A percentile compares a stretch with the other conserved stretches of the same genome.
Evolutionary conservation across 2,113 vertebrate species (phyloP).

Genomic region (Oreocharis arfaki): DNA sequence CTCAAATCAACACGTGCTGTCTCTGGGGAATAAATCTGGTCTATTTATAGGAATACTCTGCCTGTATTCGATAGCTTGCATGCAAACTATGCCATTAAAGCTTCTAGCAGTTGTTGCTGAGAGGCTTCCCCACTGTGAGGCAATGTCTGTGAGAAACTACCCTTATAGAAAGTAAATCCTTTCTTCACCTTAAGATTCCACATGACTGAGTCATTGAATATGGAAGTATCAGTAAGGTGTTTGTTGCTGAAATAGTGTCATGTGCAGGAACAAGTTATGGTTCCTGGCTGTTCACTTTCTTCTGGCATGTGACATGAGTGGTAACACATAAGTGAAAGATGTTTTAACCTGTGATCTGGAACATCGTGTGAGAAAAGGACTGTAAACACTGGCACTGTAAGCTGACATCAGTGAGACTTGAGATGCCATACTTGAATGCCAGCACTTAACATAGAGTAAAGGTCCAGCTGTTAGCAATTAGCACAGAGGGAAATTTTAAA

Average conservation of each 20-base stretch:
- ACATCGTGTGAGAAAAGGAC: not conserved
- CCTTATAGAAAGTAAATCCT: not conserved
- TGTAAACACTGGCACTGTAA: not conserved
- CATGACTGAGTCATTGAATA: not conserved
- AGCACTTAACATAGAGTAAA: not conserved
- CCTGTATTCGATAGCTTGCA: not conserved
- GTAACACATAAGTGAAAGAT: not conserved
- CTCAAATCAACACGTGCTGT: not conserved
- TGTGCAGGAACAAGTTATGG: not conserved
- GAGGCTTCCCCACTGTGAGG: not conserved
- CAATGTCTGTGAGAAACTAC: not conserved
- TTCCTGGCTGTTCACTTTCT: not conserved
- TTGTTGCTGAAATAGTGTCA: not conserved
- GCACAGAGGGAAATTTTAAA: not conserved
- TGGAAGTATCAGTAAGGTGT: not conserved
- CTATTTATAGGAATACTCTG: slow-evolving; percentile 26
- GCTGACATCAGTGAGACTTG: not conserved
- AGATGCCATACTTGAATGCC: not conserved
- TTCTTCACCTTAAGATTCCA: not conserved
- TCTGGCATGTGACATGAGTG: not conserved
- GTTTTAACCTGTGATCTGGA: not conserved
- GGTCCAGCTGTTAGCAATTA: not conserved
- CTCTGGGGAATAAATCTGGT: not conserved
- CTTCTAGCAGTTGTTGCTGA: not conserved
- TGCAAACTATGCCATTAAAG: slow-evolving; percentile 5